Conservation (phyloP, 1,140 invertebrate species). For the Papilio dardanus region DNA sequence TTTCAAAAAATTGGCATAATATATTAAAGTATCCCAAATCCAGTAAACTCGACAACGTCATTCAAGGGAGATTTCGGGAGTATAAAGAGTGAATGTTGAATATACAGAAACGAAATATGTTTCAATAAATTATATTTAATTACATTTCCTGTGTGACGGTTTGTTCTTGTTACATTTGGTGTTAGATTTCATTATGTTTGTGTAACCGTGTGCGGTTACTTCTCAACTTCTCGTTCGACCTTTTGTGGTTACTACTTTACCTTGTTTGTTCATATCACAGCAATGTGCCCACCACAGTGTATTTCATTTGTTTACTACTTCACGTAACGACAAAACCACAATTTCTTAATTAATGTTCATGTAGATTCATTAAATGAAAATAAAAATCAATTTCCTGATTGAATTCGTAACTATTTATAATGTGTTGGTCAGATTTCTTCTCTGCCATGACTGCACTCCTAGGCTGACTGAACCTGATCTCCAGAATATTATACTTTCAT, state of each 20-base stretch:
- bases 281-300: neutral
- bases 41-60: no score
- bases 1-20: no score
- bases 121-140: neutral
- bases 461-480: neutral
- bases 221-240: neutral
- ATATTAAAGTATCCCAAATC: no score
- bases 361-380: neutral
- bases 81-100: no score
- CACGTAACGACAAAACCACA: neutral
- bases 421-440: neutral
- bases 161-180: neutral
- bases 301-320: neutral
- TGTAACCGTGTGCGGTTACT: neutral
- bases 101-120: neutral
- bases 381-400: no score
- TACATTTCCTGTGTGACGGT: neutral
- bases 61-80: no score
- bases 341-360: neutral
- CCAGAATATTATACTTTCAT: neutral
- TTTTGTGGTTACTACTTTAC: conserved; percentile 12
- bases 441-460: neutral
- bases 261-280: conserved; percentile 11
- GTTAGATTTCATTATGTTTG: neutral
- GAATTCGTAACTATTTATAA: neutral